Conservation (phyloP, 2,113 vertebrate genomes). For the Aphyosemion australe region DNA sequence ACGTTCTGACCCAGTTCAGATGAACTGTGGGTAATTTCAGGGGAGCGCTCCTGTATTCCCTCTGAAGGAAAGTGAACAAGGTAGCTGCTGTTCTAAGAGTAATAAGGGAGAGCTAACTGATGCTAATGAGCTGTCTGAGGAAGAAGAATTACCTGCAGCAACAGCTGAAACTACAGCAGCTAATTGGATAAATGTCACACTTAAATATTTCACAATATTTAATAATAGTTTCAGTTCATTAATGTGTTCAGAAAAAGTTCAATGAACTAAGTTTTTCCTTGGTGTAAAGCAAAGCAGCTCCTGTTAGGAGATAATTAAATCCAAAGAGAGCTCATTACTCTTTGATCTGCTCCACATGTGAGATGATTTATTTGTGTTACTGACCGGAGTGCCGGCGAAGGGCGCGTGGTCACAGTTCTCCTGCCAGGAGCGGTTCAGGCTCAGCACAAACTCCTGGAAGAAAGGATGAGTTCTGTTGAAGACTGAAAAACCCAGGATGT, state of each 20-base stretch:
- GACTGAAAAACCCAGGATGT: slow-evolving; percentile 95
- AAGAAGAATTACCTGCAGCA: background rate
- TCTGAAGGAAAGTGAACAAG: background rate
- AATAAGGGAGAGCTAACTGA: background rate
- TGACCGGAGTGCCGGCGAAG: slow-evolving; percentile 69
- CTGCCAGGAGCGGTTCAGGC: slow-evolving; percentile 97
- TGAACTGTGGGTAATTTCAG: background rate
- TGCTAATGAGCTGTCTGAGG: background rate
- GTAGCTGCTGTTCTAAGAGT: background rate
- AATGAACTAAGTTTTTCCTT: background rate
- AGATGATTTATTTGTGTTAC: background rate
- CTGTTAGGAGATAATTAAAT: background rate
- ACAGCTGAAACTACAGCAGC: background rate
- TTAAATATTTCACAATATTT: background rate
- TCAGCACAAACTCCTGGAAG: slow-evolving; percentile 94
- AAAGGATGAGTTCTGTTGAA: slow-evolving; percentile 95
- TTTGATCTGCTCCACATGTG: background rate
- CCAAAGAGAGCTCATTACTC: background rate
- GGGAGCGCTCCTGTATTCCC: background rate
- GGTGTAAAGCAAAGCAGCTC: background rate
- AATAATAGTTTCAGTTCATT: background rate
- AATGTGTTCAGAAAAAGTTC: background rate
- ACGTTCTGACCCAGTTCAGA: background rate
- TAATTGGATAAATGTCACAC: background rate
- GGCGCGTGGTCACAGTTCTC: slow-evolving; percentile 97